These are phyloP conservation scores for Sesia bembeciformis DNA, from an alignment of 2,888 invertebrate genomes.

Conservation along the genomic window DNA sequence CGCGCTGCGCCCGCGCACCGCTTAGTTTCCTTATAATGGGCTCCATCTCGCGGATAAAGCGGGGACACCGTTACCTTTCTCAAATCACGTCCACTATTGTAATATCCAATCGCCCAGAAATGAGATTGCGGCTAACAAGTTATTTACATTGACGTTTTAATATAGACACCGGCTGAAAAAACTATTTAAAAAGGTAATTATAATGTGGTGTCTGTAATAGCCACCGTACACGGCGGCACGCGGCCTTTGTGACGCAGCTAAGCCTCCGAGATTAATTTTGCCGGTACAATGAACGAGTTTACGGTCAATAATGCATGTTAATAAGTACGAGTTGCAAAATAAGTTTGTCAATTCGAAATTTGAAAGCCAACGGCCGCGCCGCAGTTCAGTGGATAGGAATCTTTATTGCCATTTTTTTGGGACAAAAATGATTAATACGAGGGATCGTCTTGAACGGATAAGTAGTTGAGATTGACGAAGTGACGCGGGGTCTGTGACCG, in stretches of 20 bases:
- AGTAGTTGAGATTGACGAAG: constrained; percentile 70
- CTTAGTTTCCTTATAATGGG: constrained; percentile 32
- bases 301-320: constrained; percentile 58
- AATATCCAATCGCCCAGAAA: constrained; percentile 73
- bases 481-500: constrained; percentile 56
- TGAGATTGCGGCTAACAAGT: constrained; percentile 76
- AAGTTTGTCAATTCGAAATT: constrained; percentile 59
- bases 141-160: constrained; percentile 76
- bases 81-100: constrained; percentile 75
- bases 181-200: constrained; percentile 74
- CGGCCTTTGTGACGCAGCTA: constrained; percentile 65
- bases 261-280: constrained; percentile 70
- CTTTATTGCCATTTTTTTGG: constrained; percentile 54
- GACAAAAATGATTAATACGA: constrained; percentile 65
- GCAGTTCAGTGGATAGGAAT: constrained; percentile 16
- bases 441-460: constrained; percentile 65
- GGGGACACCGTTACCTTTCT: constrained; percentile 72
- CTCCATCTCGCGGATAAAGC: constrained; percentile 70
- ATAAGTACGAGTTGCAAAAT: constrained; percentile 64
- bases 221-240: constrained; percentile 60
- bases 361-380: constrained; percentile 38
- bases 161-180: constrained; percentile 64
- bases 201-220: constrained; percentile 66
- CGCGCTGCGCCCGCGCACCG: constrained; percentile 30
- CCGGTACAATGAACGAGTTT: constrained; percentile 65